Conservation (phyloP, 2,113 vertebrate genomes). For the Platysteira castanea region DNA sequence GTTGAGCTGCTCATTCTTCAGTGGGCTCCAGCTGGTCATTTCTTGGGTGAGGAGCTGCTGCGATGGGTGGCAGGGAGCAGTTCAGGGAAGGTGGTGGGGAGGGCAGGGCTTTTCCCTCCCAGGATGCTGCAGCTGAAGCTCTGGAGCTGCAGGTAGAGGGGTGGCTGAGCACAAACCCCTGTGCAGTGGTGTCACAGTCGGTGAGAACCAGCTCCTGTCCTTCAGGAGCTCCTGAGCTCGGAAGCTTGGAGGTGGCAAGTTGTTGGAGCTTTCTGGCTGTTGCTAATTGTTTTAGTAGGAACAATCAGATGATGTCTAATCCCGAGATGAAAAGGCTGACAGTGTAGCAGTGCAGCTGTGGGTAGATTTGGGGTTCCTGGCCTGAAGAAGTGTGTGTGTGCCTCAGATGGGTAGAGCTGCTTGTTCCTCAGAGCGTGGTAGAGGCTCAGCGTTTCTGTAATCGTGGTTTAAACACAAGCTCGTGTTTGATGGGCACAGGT, state of each 20-base stretch:
- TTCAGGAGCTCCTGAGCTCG: neutral
- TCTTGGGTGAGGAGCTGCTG: neutral
- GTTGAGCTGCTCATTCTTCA: neutral
- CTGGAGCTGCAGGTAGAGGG: neutral
- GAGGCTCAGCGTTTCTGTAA: neutral
- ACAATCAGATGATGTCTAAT: neutral
- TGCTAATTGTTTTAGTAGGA: neutral
- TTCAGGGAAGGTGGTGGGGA: neutral
- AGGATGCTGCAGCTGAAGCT: neutral
- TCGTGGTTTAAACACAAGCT: neutral
- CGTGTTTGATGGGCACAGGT: neutral
- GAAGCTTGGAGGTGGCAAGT: neutral
- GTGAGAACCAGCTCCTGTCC: neutral
- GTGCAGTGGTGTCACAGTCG: fast-evolving
- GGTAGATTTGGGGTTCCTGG: too few species aligned
- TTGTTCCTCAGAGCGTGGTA: neutral
- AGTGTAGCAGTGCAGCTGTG: neutral
- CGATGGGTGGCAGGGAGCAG: neutral
- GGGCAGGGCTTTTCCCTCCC: neutral
- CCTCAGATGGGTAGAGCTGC: neutral
- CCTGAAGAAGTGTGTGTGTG: neutral
- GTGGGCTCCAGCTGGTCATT: neutral
- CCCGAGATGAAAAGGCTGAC: neutral
- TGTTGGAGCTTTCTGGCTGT: neutral
- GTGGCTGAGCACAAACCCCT: neutral